Base-by-base conservation (phyloP, 2,797 vertebrate species). In the Hirundo rustica region DNA sequence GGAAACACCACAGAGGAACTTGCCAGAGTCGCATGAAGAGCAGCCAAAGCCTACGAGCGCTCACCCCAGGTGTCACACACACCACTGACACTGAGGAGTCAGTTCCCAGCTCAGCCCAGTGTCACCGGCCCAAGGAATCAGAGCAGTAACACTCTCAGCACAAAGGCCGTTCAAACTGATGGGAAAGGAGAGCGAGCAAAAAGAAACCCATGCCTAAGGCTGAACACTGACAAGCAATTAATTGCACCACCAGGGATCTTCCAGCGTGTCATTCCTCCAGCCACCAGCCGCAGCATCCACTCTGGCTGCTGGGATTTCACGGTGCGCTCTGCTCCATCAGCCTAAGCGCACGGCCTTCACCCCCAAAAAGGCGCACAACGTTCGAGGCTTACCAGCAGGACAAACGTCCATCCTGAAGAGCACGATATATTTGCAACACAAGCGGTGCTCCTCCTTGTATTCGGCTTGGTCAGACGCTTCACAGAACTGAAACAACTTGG, bases 331-430 rank as follows among this genome's bases (percentile, higher is more conserved):
- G 29, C 55, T 50, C 77, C 44, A 48, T 6, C 51, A n/a, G 26
- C 55, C 17, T 17, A 5, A 64, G 14, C 0, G 1, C 48, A n/a
- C 29, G 51, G 34, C 57, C 81, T 61, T 45, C 65, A 20, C 26
- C 29, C 29, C 53, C 19, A 66, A 79, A 74, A 66, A 87, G 58
- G 25, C 44, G 76, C 53, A 73, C 72, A 48, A 16, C 0, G 1
- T 14, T 27, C 57, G 71, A 71, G 42, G 82, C 97, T 97, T 96
- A 97, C 97, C 96, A 58, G 86, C 68, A 48, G 92, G 48, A 80
- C 71, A 74, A 26, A 94, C 81, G 10, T 97, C 96, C 97, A 97
- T 97, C 84, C 50, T 76, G 89, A 93, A 76, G 80, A 50, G 22
- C 2, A 7, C 34, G 27, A 27, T 72, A 2, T 85, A 16, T 70